phyloP scores from a whole-genome alignment of 1,140 invertebrate genomes.

The Theocolax elegans region DNA sequence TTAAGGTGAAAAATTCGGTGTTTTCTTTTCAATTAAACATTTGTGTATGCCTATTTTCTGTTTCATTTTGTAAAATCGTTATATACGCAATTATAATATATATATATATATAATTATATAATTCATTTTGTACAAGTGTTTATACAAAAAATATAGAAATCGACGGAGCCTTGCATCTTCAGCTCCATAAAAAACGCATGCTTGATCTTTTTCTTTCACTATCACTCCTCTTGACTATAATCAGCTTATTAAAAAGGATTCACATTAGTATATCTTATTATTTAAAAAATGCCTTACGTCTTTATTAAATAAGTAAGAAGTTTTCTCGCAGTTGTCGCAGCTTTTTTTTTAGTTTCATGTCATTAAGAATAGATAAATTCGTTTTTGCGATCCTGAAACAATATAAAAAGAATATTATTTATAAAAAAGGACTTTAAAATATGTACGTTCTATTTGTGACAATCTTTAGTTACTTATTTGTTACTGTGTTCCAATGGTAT shows the following conservation, averaged over 20 bases:
- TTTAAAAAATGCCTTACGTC: slow-evolving; percentile 62
- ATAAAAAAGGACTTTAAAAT: background rate
- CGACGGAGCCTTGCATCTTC: slow-evolving; percentile 16
- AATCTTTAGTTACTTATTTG: no score
- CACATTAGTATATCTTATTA: slow-evolving; percentile 43
- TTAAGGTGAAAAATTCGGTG: slow-evolving; percentile 33
- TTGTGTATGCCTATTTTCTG: slow-evolving; percentile 20
- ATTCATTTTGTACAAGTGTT: slow-evolving; percentile 44
- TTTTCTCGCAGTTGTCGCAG: slow-evolving; percentile 47
- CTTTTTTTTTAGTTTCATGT: slow-evolving; percentile 45
- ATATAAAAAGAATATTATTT: slow-evolving; percentile 19
- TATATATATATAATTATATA: slow-evolving; percentile 45
- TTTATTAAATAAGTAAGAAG: slow-evolving; percentile 62
- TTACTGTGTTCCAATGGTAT: no score
- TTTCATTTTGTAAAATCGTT: slow-evolving; percentile 31
- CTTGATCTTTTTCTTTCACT: slow-evolving; percentile 37
- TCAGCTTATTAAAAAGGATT: slow-evolving; percentile 44
- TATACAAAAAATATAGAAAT: slow-evolving; percentile 47
- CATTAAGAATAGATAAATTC: slow-evolving; percentile 48
- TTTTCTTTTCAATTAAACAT: slow-evolving; percentile 17
- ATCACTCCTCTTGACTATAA: slow-evolving; percentile 29
- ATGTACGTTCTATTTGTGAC: no score
- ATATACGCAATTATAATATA: slow-evolving; percentile 41
- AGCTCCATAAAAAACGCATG: slow-evolving; percentile 39
- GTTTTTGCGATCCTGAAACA: slow-evolving; percentile 53